phyloP scores from a whole-genome alignment of 2,113 vertebrate genomes.

The Platichthys stellatus region DNA sequence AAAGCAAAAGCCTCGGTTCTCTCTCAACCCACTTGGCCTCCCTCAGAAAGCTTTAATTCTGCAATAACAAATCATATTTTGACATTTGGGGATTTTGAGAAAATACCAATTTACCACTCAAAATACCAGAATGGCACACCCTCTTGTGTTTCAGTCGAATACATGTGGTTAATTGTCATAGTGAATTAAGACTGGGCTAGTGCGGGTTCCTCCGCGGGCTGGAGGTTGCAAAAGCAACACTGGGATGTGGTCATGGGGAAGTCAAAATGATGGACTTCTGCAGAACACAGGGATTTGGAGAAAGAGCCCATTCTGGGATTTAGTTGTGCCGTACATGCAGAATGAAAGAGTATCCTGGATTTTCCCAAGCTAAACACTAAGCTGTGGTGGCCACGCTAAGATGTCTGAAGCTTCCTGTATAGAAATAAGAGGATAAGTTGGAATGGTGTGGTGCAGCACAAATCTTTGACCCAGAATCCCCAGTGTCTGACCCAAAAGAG shows the following conservation, averaged over 20 bases:
- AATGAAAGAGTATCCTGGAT: slow-evolving; percentile 62
- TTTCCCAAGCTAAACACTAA: slow-evolving; percentile 61
- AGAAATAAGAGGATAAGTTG: slow-evolving; percentile 66
- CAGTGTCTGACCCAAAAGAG: slow-evolving; percentile 55
- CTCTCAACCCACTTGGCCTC: slow-evolving; percentile 16
- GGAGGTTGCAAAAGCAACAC: slow-evolving; percentile 46
- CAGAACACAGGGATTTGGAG: slow-evolving; percentile 38
- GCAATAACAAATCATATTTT: slow-evolving; percentile 58
- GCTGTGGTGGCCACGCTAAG: slow-evolving; percentile 55
- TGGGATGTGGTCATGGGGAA: slow-evolving; percentile 58
- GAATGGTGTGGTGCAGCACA: slow-evolving; percentile 38
- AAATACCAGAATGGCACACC: slow-evolving; percentile 51
- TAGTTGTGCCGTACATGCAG: slow-evolving; percentile 47
- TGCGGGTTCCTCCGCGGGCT: slow-evolving; percentile 48
- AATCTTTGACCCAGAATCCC: slow-evolving; percentile 61
- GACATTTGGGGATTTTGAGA: slow-evolving; percentile 52
- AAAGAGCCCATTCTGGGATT: slow-evolving; percentile 49
- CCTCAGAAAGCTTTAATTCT: slow-evolving; percentile 23
- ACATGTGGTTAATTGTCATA: slow-evolving; percentile 59
- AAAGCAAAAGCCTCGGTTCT: slow-evolving; percentile 36
- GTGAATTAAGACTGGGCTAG: slow-evolving; percentile 57
- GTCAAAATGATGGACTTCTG: slow-evolving; percentile 43
- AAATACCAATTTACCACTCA: slow-evolving; percentile 40
- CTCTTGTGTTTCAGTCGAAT: slow-evolving; percentile 38
- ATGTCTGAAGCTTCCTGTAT: slow-evolving; percentile 47